Percentiles rank a stretch among this genome's conserved stretches.
Evolutionary conservation across 2,797 vertebrate genomes (phyloP).

Genomic region (Epinephelus malabaricus): DNA sequence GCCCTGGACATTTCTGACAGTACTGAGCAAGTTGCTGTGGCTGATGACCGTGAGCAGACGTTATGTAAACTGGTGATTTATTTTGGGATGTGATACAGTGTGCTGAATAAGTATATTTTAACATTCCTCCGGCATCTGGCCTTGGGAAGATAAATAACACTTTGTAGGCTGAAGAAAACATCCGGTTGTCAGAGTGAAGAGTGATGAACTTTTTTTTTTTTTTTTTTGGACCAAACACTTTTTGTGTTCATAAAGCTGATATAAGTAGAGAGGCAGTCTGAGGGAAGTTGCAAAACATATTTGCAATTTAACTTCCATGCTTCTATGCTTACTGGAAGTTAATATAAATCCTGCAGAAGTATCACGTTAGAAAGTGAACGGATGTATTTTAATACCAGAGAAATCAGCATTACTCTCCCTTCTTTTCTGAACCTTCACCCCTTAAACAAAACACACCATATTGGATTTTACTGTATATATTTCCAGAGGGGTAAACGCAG

Average conservation of each 20-base stretch:
- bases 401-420: slow-evolving; percentile 28
- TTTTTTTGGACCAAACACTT: background rate
- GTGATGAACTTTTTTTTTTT: slow-evolving; percentile 20
- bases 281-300: slow-evolving; percentile 29
- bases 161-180: slow-evolving; percentile 40
- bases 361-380: background rate
- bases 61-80: slow-evolving; percentile 58
- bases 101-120: slow-evolving; percentile 18
- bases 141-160: slow-evolving; percentile 49
- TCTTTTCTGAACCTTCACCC: slow-evolving; percentile 24
- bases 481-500: slow-evolving; percentile 43
- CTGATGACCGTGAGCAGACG: slow-evolving; percentile 29
- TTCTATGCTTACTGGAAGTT: slow-evolving; percentile 5
- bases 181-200: slow-evolving; percentile 36
- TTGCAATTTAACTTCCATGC: slow-evolving; percentile 22
- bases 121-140: slow-evolving; percentile 45
- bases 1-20: slow-evolving; percentile 22
- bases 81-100: slow-evolving; percentile 48
- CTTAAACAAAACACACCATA: slow-evolving; percentile 57
- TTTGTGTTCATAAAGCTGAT: slow-evolving; percentile 29
- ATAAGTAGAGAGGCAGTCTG: slow-evolving; percentile 8
- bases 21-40: slow-evolving; percentile 21
- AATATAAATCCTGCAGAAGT: slow-evolving; percentile 21
- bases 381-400: slow-evolving; percentile 17
- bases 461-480: slow-evolving; percentile 58